These are phyloP conservation scores for Bombus huntii DNA, from an alignment of 1,140 invertebrate genomes.

Conservation along the genomic window DNA sequence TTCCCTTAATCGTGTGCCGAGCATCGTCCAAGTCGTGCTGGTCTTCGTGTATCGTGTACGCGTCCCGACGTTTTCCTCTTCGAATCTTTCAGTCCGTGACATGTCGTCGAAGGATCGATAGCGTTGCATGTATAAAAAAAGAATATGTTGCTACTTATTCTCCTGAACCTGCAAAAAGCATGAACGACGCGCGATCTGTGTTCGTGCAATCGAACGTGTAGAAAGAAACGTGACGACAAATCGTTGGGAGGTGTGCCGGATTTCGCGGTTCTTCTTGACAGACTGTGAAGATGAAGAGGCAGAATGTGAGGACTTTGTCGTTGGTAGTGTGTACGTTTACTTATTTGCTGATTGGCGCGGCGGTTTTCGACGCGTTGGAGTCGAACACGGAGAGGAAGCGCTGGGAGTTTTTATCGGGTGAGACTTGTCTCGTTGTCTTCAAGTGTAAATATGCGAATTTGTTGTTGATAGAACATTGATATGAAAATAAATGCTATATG, in stretches of 20 bases:
- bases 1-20: constrained; percentile 26
- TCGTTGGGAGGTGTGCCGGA: neutral
- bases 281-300: constrained; percentile 90
- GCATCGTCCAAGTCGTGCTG: constrained; percentile 22
- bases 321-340: constrained; percentile 99
- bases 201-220: neutral
- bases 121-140: constrained; percentile 12
- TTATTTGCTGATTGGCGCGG: constrained; percentile 98
- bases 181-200: neutral
- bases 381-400: constrained; percentile 95
- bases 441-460: neutral
- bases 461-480: neutral
- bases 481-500: neutral
- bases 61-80: constrained; percentile 1
- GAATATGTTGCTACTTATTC: neutral
- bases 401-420: constrained; percentile 92
- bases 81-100: neutral
- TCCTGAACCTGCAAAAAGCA: neutral
- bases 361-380: constrained; percentile 99
- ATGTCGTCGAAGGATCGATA: constrained; percentile 40
- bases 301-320: constrained; percentile 99
- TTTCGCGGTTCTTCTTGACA: neutral
- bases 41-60: constrained; percentile 35
- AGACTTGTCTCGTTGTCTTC: constrained; percentile 48
- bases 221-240: constrained; percentile 6